phyloP scores from a whole-genome alignment of 2,113 vertebrate genomes.

The Xenotilapia leptura region DNA sequence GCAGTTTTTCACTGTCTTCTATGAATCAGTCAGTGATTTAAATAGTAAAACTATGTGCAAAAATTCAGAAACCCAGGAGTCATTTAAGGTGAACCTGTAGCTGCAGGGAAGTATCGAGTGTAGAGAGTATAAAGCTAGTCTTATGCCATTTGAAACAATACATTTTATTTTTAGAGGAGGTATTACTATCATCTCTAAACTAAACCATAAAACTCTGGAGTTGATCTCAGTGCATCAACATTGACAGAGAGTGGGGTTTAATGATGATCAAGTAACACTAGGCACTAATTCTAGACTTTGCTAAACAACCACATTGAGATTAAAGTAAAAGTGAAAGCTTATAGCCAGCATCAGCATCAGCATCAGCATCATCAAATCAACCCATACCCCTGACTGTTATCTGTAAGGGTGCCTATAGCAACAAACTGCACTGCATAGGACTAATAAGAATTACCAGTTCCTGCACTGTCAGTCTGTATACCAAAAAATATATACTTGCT shows the following conservation, averaged over 20 bases:
- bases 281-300: neutral
- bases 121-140: neutral
- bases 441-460: neutral
- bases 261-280: neutral
- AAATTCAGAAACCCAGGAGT: neutral
- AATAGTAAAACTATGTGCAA: neutral
- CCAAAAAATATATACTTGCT: neutral
- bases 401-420: neutral
- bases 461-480: neutral
- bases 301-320: neutral
- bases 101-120: neutral
- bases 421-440: neutral
- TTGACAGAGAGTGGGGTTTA: neutral
- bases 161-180: neutral
- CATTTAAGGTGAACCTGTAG: neutral
- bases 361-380: neutral
- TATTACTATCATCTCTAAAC: neutral
- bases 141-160: neutral
- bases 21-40: neutral
- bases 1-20: neutral
- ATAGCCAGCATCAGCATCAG: neutral
- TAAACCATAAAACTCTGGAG: neutral
- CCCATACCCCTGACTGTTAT: neutral
- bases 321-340: neutral
- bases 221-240: neutral